Conservation (phyloP, 2,797 vertebrate species). For the Aplochiton taeniatus region DNA sequence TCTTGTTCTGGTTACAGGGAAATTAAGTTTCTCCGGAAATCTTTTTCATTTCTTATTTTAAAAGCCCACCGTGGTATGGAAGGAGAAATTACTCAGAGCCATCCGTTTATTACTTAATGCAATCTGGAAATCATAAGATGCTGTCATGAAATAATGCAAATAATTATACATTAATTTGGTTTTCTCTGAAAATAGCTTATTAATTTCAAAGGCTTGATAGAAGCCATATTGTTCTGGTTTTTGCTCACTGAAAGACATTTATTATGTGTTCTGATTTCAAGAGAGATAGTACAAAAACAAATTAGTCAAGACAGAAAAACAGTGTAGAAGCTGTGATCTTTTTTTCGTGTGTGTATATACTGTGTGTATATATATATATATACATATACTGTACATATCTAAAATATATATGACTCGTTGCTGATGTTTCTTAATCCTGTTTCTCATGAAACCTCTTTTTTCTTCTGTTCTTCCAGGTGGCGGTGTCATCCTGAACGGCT, state of each 20-base stretch:
- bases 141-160: conserved; percentile 73
- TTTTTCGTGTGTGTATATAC: conserved; percentile 26
- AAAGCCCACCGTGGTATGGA: conserved; percentile 68
- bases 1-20: conserved; percentile 80
- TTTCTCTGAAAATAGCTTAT: conserved; percentile 73
- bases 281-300: conserved; percentile 39
- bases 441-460: conserved; percentile 43
- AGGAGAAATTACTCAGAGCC: conserved; percentile 75
- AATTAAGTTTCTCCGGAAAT: conserved; percentile 81
- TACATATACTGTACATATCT: background rate
- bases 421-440: conserved; percentile 13
- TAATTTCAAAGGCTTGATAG: conserved; percentile 71
- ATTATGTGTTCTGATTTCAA: conserved; percentile 56
- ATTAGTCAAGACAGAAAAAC: conserved; percentile 41
- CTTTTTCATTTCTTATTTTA: conserved; percentile 69
- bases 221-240: conserved; percentile 71
- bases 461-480: conserved; percentile 63
- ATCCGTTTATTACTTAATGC: conserved; percentile 76
- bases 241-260: conserved; percentile 63
- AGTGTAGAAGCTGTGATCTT: conserved; percentile 30
- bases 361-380: background rate
- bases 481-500: conserved; percentile 55
- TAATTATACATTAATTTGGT: conserved; percentile 78
- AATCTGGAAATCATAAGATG: conserved; percentile 75
- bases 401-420: too few species aligned